Base-by-base conservation (phyloP, 2,797 vertebrate species). In the Gadopsis bispinosus region DNA sequence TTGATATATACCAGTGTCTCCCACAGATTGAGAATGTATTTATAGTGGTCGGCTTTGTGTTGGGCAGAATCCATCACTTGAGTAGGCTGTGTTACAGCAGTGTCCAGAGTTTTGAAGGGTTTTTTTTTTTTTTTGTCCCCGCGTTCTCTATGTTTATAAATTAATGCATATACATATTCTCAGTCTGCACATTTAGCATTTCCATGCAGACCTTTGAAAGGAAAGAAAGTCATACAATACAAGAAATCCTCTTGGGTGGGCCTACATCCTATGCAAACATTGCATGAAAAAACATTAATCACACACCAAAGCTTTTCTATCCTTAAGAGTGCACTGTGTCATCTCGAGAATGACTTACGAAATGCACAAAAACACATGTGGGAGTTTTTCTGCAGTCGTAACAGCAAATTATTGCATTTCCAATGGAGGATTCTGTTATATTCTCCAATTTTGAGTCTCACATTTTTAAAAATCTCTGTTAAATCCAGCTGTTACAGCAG, bases 291-390 rank as follows among this genome's bases (percentile, higher is more conserved):
- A 69, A 26, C 35, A 39, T 47, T 73, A 5, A 61, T 48, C 43
- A 29, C 41, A 63, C 47, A 45, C 19, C 37, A 53, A 65, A 77
- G 45, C 51, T 43, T 41, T 62, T 75, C 33, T 56, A 4, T 73
- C 31, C 10, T n/a, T 19, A 43, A 43, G 11, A 19, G 45, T 7
- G 17, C 45, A 47, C 6, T 19, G 43, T 45, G 17, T 62, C 58
- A 55, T 71, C 54, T 51, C 22, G 22, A 60, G 12, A 77, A 51
- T 61, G 48, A 69, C 37, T 43, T 39, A 75, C 37, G 17, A 75
- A 67, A 63, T 22, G 78, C 29, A 55, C 10, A 26, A 10, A 4
- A 69, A 77, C 50, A 58, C 50, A n/a, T 39, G 20, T 47, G 17
- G 14, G 47, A 2, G 45, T 39, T 66, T 22, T 41, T 39, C 37